These are phyloP conservation scores for Triplophysa rosa DNA, from an alignment of 2,113 vertebrate genomes.

Conservation along the genomic window DNA sequence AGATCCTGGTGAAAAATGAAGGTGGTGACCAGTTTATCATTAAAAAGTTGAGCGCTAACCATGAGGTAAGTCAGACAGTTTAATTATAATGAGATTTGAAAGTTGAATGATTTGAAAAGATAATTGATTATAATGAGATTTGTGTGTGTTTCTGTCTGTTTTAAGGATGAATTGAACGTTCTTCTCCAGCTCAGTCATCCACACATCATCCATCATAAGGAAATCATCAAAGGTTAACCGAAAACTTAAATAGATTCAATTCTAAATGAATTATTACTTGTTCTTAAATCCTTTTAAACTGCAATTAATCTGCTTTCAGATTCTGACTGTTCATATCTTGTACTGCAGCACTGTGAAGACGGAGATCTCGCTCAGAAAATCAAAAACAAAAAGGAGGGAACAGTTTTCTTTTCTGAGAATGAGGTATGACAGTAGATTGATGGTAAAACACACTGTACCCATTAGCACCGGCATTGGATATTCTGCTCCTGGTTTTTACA, in stretches of 20 bases:
- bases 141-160: neutral
- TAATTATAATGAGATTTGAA: neutral
- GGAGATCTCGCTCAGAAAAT: conserved; percentile 7
- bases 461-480: neutral
- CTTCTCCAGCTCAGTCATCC: neutral
- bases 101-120: neutral
- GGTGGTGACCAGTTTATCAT: neutral
- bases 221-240: neutral
- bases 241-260: neutral
- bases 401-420: neutral
- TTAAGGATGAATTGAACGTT: neutral
- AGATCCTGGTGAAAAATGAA: conserved; percentile 18
- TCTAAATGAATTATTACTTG: neutral
- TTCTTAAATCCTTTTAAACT: neutral
- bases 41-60: neutral
- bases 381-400: neutral
- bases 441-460: neutral
- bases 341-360: neutral
- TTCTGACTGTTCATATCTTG: neutral
- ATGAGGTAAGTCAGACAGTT: neutral
- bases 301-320: neutral
- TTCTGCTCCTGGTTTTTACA: too few species aligned
- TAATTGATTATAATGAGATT: neutral
- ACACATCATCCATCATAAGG: conserved; percentile 1
- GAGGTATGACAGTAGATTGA: neutral